These are phyloP conservation scores for Actenoides hombroni DNA, from an alignment of 2,113 vertebrate genomes.

Conservation along the genomic window DNA sequence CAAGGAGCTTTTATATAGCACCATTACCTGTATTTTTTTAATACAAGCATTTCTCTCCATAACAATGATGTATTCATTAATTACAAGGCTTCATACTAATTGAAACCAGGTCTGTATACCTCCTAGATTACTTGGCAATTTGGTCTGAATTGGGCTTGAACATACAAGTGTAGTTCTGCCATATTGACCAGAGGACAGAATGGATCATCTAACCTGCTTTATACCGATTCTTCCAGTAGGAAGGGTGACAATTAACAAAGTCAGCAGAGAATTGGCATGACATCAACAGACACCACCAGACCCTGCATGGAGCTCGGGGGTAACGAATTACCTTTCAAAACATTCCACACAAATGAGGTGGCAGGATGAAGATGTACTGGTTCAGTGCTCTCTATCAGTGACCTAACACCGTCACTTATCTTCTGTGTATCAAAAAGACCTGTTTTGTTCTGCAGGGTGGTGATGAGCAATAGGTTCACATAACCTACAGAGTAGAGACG, in stretches of 20 bases:
- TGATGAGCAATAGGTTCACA: not conserved
- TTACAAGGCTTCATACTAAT: not conserved
- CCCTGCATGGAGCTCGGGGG: not conserved
- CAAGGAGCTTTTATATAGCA: not conserved
- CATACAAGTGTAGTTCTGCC: not conserved
- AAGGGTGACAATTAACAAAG: not conserved
- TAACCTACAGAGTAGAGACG: not conserved
- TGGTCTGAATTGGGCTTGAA: not conserved
- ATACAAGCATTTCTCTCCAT: not conserved
- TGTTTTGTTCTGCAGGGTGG: not conserved
- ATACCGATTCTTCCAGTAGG: not conserved
- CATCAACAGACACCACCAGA: not conserved
- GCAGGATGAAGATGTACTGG: not conserved
- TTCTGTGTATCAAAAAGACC: not conserved
- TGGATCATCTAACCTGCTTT: not conserved
- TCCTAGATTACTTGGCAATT: not conserved
- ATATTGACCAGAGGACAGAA: not conserved
- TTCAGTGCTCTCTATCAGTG: not conserved
- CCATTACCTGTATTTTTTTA: not conserved
- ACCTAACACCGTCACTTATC: not conserved
- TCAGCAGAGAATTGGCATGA: not conserved
- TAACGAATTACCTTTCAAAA: not conserved
- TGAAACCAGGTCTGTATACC: not conserved
- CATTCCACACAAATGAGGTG: not conserved
- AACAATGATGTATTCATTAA: not conserved